phyloP scores from a whole-genome alignment of 2,797 vertebrate species.

The Enteromius argenteus region DNA sequence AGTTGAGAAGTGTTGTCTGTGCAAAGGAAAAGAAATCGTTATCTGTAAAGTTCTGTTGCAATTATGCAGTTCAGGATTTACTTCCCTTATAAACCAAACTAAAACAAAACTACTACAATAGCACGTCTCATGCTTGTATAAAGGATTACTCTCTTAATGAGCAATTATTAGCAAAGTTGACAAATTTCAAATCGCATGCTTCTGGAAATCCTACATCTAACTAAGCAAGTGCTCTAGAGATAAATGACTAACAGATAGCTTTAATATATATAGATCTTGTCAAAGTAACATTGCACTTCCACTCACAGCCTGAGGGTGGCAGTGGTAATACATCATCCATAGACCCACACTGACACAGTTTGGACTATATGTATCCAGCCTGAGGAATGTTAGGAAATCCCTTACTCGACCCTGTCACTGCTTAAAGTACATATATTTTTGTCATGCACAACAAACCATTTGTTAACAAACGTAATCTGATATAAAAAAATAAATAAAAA shows the following conservation, averaged over 20 bases:
- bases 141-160: background rate
- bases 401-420: constrained; percentile 22
- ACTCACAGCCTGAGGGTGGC: constrained; percentile 54
- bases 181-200: background rate
- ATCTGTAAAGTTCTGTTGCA: background rate
- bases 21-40: background rate
- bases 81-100: background rate
- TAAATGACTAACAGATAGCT: background rate
- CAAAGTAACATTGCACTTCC: constrained; percentile 18
- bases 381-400: constrained; percentile 15
- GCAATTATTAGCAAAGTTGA: background rate
- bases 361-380: background rate
- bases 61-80: background rate
- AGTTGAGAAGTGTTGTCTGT: background rate
- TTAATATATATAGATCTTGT: background rate
- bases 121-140: too few relatives aligned
- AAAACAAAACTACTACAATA: background rate
- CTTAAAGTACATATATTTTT: constrained; percentile 9
- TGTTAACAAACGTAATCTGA: background rate
- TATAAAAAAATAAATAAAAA: background rate
- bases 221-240: background rate
- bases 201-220: background rate
- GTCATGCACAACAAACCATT: background rate
- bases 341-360: background rate
- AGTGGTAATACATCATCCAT: constrained; percentile 48